phyloP scores from a whole-genome alignment of 2,888 invertebrate species.

The Drosophila borealis region DNA sequence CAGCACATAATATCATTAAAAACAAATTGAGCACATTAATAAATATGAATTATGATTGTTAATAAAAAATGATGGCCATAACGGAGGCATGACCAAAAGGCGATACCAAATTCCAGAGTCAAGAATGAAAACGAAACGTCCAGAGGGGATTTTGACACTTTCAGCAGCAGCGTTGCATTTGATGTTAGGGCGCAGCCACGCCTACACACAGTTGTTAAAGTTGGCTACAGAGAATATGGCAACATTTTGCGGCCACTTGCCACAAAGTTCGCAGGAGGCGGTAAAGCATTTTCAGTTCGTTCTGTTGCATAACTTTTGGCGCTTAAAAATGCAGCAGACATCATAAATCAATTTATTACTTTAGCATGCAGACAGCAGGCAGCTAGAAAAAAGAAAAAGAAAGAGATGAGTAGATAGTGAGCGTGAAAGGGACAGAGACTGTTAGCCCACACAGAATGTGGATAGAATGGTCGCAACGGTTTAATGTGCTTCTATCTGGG shows the following conservation, averaged over 20 bases:
- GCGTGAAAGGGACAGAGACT: not conserved
- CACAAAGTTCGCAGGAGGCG: conserved; percentile 24
- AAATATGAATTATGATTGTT: conserved; percentile 74
- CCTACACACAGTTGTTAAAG: conserved; percentile 17
- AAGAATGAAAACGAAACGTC: conserved; percentile 26
- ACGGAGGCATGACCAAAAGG: conserved; percentile 23
- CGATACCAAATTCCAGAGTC: conserved; percentile 15
- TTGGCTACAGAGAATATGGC: conserved; percentile 25
- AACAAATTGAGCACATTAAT: conserved; percentile 75
- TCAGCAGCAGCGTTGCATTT: conserved; percentile 37
- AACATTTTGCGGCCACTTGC: conserved; percentile 49
- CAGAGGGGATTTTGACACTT: conserved; percentile 38
- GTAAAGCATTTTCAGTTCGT: conserved; percentile 44
- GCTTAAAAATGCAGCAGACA: conserved; percentile 67
- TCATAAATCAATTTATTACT: conserved; percentile 74
- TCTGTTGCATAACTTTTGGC: conserved; percentile 74
- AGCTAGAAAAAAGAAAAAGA: conserved; percentile 11
- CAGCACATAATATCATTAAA: conserved; percentile 62
- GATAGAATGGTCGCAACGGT: conserved; percentile 3
- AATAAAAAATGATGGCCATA: conserved; percentile 60
- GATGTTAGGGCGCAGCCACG: conserved; percentile 18
- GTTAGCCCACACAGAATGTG: not conserved
- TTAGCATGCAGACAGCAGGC: conserved; percentile 44
- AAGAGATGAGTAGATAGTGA: conserved; percentile 1
- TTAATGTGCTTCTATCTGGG: conserved; percentile 33